Base-by-base conservation (phyloP, 2,888 invertebrate genomes). In the Caenorhabditis zanzibari region DNA sequence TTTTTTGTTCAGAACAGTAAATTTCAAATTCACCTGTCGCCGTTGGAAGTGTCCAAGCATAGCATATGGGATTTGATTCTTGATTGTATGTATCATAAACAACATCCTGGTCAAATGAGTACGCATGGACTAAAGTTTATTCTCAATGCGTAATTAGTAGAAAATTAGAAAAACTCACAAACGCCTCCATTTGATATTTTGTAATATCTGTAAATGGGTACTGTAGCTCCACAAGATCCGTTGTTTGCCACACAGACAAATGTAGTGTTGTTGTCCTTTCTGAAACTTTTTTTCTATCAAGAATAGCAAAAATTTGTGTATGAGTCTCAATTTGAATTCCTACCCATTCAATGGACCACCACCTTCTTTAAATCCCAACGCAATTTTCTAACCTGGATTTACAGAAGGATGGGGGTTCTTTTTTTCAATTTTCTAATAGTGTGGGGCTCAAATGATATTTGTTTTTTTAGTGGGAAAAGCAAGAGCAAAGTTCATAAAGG, bases 161-260 rank as follows among this genome's bases (percentile, higher is more conserved):
- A 28, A 10, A n/a, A 1, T 54, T 2, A 32, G 14, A 28, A 3
- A 24, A 61, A 84, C 88, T 82, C 63, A 88, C 88, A 88, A 14
- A 89, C 74, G 63, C 88, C 89, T 16, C 66, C 72, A 14, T 75
- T 52, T 1, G 85, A 77, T 10, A 86, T 73, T 52, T 76, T 77
- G 59, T 88, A 88, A 63, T 89, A 85, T 32, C 89, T 74, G 63
- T 88, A 88, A 47, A 89, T 66, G 19, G 89, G 89, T 26, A 89
- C 79, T 14, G 86, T 85, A 28, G 89, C 88, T 26, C 89, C 89
- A 66, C 89, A 89, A 38, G 75, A 85, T 12, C 88, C 88, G 14
- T 81, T 59, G 16, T 19, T 22, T 1, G 54, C 44, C 16, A 56
- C 72, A 28, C 84, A 84, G 14, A 72, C 44, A 12, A 84, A 61